Evolutionary conservation across 2,888 invertebrate genomes (phyloP).

Genomic region (Dasypogon diadema): DNA sequence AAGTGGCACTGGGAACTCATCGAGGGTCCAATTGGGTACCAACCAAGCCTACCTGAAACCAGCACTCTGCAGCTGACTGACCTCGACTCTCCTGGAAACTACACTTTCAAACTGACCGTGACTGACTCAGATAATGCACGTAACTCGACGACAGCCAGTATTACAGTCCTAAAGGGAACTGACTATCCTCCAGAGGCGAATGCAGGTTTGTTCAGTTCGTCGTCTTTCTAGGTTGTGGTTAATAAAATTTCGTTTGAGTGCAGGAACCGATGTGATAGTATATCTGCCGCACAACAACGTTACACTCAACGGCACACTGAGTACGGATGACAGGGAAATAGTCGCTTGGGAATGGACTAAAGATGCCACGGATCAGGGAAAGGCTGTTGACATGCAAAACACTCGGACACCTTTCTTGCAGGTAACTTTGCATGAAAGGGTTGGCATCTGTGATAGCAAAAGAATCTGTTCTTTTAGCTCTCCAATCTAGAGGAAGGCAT

Average conservation of each 20-base stretch:
- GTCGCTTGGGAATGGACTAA: slow-evolving; percentile 97
- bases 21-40: slow-evolving; percentile 88
- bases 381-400: slow-evolving; percentile 96
- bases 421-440: slow-evolving; percentile 58
- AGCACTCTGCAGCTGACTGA: slow-evolving; percentile 88
- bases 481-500: slow-evolving; percentile 94
- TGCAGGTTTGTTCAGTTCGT: too few relatives aligned
- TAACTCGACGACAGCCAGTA: slow-evolving; percentile 87
- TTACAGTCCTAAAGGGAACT: slow-evolving; percentile 89
- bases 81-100: slow-evolving; percentile 87
- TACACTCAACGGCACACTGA: slow-evolving; percentile 88
- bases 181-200: slow-evolving; percentile 97
- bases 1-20: slow-evolving; percentile 94
- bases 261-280: slow-evolving; percentile 88
- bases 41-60: slow-evolving; percentile 81
- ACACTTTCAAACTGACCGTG: slow-evolving; percentile 90
- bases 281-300: slow-evolving; percentile 90
- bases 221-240: too few relatives aligned
- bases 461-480: slow-evolving; percentile 72
- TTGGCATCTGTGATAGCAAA: too few relatives aligned
- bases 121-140: slow-evolving; percentile 90
- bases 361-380: slow-evolving; percentile 85
- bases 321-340: slow-evolving; percentile 94
- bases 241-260: too few relatives aligned
- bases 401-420: slow-evolving; percentile 90